Conservation (phyloP, 2,888 invertebrate genomes). For the Vannuccia rotundouncinata region DNA sequence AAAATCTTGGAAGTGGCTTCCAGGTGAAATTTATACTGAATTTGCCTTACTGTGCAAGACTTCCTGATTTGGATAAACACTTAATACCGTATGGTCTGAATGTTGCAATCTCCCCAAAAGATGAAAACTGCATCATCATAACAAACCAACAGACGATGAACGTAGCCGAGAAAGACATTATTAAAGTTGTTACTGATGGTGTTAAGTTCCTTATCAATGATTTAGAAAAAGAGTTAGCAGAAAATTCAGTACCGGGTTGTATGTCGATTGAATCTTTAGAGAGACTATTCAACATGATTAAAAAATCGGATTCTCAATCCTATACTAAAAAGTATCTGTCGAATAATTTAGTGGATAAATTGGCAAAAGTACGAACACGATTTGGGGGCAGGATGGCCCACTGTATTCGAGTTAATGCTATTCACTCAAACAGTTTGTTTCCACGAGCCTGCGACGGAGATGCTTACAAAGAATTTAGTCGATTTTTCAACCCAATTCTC, state of each 20-base stretch:
- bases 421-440: conserved; percentile 4
- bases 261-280: not conserved
- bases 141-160: conserved; percentile 20
- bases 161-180: not conserved
- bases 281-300: not conserved
- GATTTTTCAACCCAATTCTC: conserved; percentile 28
- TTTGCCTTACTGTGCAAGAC: not conserved
- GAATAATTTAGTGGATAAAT: not conserved
- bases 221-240: conserved; percentile 15
- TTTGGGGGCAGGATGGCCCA: conserved; percentile 2
- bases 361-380: not conserved
- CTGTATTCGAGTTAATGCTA: conserved; percentile 31
- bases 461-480: conserved; percentile 2
- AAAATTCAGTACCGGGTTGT: not conserved
- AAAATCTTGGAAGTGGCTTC: conserved; percentile 29
- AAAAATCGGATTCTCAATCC: not conserved
- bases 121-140: not conserved
- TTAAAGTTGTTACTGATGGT: not conserved
- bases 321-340: conserved; percentile 29
- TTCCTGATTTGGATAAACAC: not conserved
- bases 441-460: conserved; percentile 18
- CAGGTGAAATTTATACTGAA: not conserved
- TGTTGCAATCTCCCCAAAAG: not conserved
- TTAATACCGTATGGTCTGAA: not conserved
- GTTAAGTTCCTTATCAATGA: not conserved